phyloP scores from a whole-genome alignment of 2,113 vertebrate species.

The Oxyura jamaicensis region DNA sequence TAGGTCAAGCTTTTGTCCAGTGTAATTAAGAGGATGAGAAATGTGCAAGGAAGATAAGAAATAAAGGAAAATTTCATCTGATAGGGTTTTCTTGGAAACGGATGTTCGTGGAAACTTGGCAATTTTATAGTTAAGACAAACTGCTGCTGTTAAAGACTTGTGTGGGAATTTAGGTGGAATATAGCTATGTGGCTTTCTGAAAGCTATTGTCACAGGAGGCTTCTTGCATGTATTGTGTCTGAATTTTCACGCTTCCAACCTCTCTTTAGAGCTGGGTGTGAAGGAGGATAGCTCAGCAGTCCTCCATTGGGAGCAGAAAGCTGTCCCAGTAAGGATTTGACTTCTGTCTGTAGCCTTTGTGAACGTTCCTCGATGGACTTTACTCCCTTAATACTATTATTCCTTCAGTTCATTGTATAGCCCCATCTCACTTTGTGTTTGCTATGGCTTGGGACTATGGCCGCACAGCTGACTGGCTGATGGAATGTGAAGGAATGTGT shows the following conservation, averaged over 20 bases:
- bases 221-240: not conserved
- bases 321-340: not conserved
- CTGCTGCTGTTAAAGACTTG: not conserved
- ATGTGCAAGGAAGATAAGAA: not conserved
- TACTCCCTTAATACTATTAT: conserved; percentile 1
- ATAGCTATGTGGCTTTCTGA: not conserved
- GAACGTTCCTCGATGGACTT: not conserved
- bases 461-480: not conserved
- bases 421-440: not conserved
- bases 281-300: not conserved
- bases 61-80: not conserved
- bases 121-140: not conserved
- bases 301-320: not conserved
- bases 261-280: not conserved
- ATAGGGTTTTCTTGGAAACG: not conserved
- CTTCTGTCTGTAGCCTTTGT: not conserved
- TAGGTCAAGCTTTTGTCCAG: not conserved
- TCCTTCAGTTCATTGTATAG: not conserved
- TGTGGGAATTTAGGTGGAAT: not conserved
- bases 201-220: not conserved
- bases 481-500: not conserved
- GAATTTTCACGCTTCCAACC: not conserved
- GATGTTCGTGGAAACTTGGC: not conserved
- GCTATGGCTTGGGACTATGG: not conserved
- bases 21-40: not conserved